phyloP scores from a whole-genome alignment of 2,797 vertebrate genomes.

The Enteromius trimaculatus region DNA sequence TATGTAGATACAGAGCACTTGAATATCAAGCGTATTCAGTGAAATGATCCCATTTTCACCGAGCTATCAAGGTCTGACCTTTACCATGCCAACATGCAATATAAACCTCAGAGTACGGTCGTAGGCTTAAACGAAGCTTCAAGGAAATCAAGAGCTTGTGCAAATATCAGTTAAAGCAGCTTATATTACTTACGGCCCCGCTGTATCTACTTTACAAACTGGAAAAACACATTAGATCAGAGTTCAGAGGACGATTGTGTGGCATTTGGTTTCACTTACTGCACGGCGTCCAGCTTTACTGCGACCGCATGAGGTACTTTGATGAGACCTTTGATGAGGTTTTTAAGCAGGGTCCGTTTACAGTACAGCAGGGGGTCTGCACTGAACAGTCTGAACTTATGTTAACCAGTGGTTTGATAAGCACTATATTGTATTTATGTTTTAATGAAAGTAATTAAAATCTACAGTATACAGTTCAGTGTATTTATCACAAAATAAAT shows the following conservation, averaged over 20 bases:
- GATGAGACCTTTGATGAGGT: neutral
- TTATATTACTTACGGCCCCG: neutral
- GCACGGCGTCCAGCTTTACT: neutral
- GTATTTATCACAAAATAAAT: conserved; percentile 1
- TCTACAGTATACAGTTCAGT: neutral
- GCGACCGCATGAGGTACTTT: neutral
- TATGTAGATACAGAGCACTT: neutral
- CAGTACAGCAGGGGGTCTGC: neutral
- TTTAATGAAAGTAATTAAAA: neutral
- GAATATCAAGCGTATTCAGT: neutral
- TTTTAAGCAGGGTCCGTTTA: neutral
- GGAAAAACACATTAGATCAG: neutral
- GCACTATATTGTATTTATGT: neutral
- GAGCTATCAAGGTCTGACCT: conserved; percentile 9
- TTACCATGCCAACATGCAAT: neutral
- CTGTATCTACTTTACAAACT: neutral
- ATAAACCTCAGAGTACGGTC: neutral
- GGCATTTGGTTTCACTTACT: neutral
- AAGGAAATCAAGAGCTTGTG: conserved; percentile 8
- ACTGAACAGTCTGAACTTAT: neutral
- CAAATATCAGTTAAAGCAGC: conserved; percentile 22
- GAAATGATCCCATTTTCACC: neutral
- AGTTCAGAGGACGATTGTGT: neutral
- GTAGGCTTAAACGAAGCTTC: neutral
- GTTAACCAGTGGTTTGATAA: neutral